These are phyloP conservation scores for Ferrisia virgata DNA, from an alignment of 2,888 invertebrate species.

Conservation along the genomic window DNA sequence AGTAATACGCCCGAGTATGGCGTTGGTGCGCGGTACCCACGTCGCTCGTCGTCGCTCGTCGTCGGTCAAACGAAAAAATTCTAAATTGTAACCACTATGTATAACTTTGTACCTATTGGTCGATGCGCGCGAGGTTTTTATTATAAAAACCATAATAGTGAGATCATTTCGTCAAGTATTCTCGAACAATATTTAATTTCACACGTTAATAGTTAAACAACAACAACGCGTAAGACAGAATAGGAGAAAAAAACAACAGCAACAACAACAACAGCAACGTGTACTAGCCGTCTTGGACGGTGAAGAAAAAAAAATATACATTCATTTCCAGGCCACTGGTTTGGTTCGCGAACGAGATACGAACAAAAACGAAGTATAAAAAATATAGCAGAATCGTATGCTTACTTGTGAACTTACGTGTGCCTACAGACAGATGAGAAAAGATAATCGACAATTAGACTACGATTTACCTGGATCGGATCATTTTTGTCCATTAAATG, in stretches of 20 bases:
- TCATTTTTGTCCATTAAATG: too few relatives aligned
- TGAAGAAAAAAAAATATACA: background rate
- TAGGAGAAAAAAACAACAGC: too few relatives aligned
- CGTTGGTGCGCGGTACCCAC: too few relatives aligned
- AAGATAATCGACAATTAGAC: background rate
- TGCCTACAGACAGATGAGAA: background rate
- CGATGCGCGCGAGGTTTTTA: background rate
- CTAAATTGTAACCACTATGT: background rate
- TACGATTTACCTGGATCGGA: background rate
- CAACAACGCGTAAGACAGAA: background rate
- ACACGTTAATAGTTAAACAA: conserved; percentile 44
- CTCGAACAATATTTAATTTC: conserved; percentile 41
- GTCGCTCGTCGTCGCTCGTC: too few relatives aligned
- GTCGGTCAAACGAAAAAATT: background rate
- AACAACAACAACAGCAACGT: background rate
- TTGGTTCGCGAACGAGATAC: background rate
- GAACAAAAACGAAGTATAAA: too few relatives aligned
- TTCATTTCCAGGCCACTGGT: conserved; percentile 41
- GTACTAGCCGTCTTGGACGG: background rate
- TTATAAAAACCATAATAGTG: conserved; percentile 39
- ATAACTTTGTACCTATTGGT: background rate
- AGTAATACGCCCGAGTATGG: background rate
- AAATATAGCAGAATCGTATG: background rate
- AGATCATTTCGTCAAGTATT: conserved; percentile 29
- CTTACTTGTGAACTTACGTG: too few relatives aligned